Conservation (phyloP, 1,140 invertebrate species). For the Protaetia brevitarsis region DNA sequence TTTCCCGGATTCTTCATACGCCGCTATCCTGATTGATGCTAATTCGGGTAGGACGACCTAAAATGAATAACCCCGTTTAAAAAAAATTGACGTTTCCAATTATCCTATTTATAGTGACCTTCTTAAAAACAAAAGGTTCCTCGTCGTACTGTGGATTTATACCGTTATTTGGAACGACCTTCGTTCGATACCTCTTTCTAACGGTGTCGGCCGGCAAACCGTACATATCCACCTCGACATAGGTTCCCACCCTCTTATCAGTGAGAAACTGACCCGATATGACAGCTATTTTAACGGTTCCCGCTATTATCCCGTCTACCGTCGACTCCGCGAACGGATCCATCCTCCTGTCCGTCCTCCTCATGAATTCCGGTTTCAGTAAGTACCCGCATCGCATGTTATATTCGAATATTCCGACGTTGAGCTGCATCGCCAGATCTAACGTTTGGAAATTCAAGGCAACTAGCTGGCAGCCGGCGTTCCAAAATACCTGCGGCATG, state of each 20-base stretch:
- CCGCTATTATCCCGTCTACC: conserved; percentile 97
- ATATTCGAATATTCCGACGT: conserved; percentile 98
- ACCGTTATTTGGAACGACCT: conserved; percentile 91
- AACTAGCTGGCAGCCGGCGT: conserved; percentile 98
- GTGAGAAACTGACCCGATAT: conserved; percentile 91
- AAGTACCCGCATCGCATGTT: conserved; percentile 95
- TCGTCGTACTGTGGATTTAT: conserved; percentile 95
- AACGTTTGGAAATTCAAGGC: conserved; percentile 98
- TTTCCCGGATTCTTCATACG: conserved; percentile 93
- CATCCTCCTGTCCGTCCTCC: conserved; percentile 86
- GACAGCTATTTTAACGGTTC: conserved; percentile 85
- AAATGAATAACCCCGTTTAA: conserved; percentile 28
- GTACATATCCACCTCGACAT: conserved; percentile 99
- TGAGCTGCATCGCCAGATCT: conserved; percentile 97
- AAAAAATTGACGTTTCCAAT: not conserved
- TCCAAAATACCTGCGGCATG: conserved; percentile 99
- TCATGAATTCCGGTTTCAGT: conserved; percentile 94
- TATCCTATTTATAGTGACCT: conserved; percentile 57
- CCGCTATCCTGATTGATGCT: conserved; percentile 91
- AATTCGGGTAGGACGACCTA: conserved; percentile 96
- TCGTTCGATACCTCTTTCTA: conserved; percentile 92
- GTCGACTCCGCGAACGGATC: conserved; percentile 99
- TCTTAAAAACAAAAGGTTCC: conserved; percentile 97
- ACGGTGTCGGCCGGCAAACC: conserved; percentile 98
- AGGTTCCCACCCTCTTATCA: conserved; percentile 94